These are phyloP conservation scores for Tanaodytes sp. DNA, from an alignment of 2,888 invertebrate genomes.

Conservation along the genomic window DNA sequence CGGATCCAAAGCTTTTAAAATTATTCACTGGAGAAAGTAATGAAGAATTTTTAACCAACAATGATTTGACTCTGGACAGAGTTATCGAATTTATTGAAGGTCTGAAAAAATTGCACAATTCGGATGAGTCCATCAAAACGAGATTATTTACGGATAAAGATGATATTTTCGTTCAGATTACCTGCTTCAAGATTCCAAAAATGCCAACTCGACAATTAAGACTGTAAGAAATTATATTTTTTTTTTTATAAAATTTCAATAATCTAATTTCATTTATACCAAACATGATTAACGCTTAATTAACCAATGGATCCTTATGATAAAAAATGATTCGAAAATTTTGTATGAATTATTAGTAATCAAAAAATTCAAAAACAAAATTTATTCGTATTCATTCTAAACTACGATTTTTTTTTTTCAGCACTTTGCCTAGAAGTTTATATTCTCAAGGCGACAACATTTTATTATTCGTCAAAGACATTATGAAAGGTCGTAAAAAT, in stretches of 20 bases:
- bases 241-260: too few species aligned
- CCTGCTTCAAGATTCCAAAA: conserved; percentile 79
- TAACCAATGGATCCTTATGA: conserved; percentile 49
- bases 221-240: too few species aligned
- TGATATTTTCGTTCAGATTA: conserved; percentile 77
- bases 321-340: conserved; percentile 26
- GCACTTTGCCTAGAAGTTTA: conserved; percentile 77
- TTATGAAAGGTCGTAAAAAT: conserved; percentile 81
- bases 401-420: conserved; percentile 57
- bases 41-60: conserved; percentile 24
- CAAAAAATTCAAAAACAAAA: neutral
- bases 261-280: too few species aligned
- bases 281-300: conserved; percentile 62
- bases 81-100: conserved; percentile 22
- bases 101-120: conserved; percentile 9
- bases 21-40: conserved; percentile 11
- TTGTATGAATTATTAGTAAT: conserved; percentile 14
- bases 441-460: conserved; percentile 80
- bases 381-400: neutral
- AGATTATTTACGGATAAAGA: conserved; percentile 75
- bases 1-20: conserved; percentile 14
- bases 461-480: conserved; percentile 85
- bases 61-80: conserved; percentile 4
- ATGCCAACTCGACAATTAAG: conserved; percentile 77
- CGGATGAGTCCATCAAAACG: conserved; percentile 54